phyloP scores from a whole-genome alignment of 2,888 invertebrate species.

The Pachymerium ferrugineum region DNA sequence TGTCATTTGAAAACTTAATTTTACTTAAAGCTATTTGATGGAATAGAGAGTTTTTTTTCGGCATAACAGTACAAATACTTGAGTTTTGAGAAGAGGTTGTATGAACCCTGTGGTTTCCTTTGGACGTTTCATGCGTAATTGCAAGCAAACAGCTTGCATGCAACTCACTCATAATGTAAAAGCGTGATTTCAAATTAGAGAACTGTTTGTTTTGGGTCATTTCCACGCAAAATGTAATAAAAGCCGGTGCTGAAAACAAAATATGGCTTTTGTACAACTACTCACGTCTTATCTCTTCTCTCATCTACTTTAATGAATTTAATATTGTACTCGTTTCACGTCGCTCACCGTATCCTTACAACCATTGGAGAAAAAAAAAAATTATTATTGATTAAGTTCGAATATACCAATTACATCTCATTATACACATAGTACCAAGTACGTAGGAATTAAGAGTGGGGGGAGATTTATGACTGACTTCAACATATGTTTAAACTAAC shows the following conservation, averaged over 20 bases:
- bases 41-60: no score
- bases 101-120: background rate
- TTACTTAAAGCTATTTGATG: no score
- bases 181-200: constrained; percentile 8
- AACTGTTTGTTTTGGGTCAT: constrained; percentile 4
- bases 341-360: background rate
- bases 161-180: background rate
- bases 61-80: no score
- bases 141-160: background rate
- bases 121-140: constrained; percentile 4
- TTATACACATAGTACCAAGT: background rate
- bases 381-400: background rate
- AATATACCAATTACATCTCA: background rate
- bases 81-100: background rate
- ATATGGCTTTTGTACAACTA: background rate
- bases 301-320: background rate
- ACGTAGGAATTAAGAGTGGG: background rate
- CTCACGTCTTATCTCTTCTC: background rate
- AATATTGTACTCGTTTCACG: background rate
- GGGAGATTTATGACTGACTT: background rate
- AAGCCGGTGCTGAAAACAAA: constrained; percentile 1
- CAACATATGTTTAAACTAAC: constrained; percentile 4
- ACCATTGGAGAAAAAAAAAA: background rate
- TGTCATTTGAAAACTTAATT: no score
- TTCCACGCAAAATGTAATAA: constrained; percentile 2